These are phyloP conservation scores for Thryonomys swinderianus DNA, from an alignment of 2,113 vertebrate species.

Conservation along the genomic window DNA sequence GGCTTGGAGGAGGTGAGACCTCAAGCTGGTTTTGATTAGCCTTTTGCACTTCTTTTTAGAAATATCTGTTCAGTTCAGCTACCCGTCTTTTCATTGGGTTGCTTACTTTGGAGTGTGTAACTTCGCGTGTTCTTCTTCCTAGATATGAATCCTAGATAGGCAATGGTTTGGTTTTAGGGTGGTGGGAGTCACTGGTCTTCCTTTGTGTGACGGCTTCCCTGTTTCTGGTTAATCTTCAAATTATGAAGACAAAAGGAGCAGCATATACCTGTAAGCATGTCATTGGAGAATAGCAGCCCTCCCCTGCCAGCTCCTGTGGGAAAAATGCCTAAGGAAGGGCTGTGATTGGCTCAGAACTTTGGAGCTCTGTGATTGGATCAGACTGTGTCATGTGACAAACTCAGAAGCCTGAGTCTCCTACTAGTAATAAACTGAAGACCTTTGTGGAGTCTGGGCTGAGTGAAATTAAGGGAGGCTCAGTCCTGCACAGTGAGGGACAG, in stretches of 20 bases:
- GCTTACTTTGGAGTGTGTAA: not conserved
- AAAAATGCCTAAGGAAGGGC: not conserved
- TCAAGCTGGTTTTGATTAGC: not conserved
- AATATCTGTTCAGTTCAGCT: not conserved
- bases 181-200: not conserved
- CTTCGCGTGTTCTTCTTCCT: not conserved
- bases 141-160: not conserved
- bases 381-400: not conserved
- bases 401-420: fast-evolving
- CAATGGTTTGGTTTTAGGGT: not conserved
- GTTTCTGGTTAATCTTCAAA: not conserved
- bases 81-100: not conserved
- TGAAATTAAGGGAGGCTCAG: too few relatives aligned
- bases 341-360: not conserved
- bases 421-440: not conserved
- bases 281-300: not conserved
- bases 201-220: not conserved
- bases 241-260: not conserved
- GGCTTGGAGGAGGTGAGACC: not conserved
- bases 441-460: not conserved
- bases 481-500: not conserved
- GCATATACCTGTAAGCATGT: not conserved
- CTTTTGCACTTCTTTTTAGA: not conserved
- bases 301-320: not conserved
- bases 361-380: not conserved